Base-by-base conservation (phyloP, 2,888 invertebrate genomes). In the Lepidocyrtoides sp. region DNA sequence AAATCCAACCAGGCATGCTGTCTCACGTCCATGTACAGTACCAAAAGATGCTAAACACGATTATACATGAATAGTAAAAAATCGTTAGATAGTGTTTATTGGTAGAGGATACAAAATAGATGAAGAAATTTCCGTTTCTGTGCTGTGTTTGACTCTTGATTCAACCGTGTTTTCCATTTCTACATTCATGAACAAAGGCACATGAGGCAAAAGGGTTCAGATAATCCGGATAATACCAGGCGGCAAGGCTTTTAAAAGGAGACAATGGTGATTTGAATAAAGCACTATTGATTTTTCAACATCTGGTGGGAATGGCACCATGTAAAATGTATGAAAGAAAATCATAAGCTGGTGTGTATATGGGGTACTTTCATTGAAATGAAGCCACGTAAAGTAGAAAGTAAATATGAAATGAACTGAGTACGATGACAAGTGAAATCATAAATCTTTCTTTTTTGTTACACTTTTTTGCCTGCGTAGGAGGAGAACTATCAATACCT, bases 401-500 rank as follows among this genome's bases (percentile, higher is more conserved):
- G 20, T 66, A 29, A 29, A n/a, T 36, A 36, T 36, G 36, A 36
- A 36, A 72, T 72, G 44, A n/a, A 57, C 1, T 57, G 20, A 4
- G 17, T 20, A n/a, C 14, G 12, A 17, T 8, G 26, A 26, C 26
- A 12, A 12, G 60, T 60, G 26, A 60, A 75, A 44, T 75, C 44
- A 75, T 75, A 44, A 26, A 26, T 10, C 2, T 4, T n/a, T 48
- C 2, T 48, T 60, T 23, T 60, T 69, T 36, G n/a, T 10, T 2
- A 41, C 4, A 3, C 36, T 41, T 51, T 14, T 36, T n/a, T 75
- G 63, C 66, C 87, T 41, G 75, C 77, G 26, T 63, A 92, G 93
- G 93, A 93, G 32, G 94, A 93, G 14, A 95, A 95, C 89, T 95
- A 95, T 91, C 95, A 95, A 17, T 95, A 95, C 93, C 94, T 95